These are phyloP conservation scores for Riptortus pedestris DNA, from an alignment of 1,140 invertebrate species.

Conservation along the genomic window DNA sequence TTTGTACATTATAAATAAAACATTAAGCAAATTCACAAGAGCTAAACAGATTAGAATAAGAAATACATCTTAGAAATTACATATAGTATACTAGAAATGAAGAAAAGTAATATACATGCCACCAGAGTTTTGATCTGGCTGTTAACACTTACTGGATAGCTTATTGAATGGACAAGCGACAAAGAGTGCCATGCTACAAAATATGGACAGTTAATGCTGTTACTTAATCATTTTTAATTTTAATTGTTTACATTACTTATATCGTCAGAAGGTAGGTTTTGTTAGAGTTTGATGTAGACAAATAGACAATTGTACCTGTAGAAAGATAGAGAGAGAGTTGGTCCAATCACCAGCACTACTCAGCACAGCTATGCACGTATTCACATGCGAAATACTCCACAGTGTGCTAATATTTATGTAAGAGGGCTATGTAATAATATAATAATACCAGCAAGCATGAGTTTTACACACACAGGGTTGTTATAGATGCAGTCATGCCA, in stretches of 20 bases:
- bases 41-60: background rate
- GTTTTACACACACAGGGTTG: conserved; percentile 5
- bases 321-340: background rate
- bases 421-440: background rate
- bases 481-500: conserved; percentile 13
- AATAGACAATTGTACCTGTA: conserved; percentile 7
- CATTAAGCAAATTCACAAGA: conserved; percentile 11
- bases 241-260: background rate
- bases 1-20: background rate
- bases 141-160: conserved; percentile 6
- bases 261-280: conserved; percentile 13
- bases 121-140: conserved; percentile 27
- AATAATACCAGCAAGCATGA: conserved; percentile 17
- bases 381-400: conserved; percentile 8
- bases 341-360: conserved; percentile 12
- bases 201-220: conserved; percentile 20
- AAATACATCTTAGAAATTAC: background rate
- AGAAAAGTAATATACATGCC: conserved; percentile 22
- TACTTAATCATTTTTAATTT: conserved; percentile 19
- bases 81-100: background rate
- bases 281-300: conserved; percentile 1
- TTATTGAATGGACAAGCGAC: conserved; percentile 21
- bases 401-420: conserved; percentile 10
- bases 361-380: background rate
- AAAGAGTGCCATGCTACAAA: conserved; percentile 27